Evolutionary conservation across 1,140 invertebrate species (phyloP).

Genomic region (Drosophila nikananu): DNA sequence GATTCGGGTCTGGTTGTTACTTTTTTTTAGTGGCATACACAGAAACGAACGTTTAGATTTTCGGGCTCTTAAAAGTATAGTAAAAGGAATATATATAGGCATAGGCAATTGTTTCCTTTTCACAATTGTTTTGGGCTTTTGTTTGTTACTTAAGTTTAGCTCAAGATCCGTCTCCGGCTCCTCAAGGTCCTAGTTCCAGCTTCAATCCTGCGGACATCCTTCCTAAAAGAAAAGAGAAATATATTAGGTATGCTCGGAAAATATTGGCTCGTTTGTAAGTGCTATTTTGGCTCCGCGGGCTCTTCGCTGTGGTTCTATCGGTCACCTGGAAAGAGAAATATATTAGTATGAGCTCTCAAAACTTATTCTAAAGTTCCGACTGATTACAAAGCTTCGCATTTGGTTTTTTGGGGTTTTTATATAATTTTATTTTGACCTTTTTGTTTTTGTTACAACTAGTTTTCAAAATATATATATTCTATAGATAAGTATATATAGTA

Average conservation of each 20-base stretch:
- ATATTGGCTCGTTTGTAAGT: too few species aligned
- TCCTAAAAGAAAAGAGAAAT: constrained; percentile 65
- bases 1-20: constrained; percentile 45
- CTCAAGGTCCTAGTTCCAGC: constrained; percentile 4
- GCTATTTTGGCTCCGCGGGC: not conserved
- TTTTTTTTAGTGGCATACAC: constrained; percentile 55
- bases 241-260: constrained; percentile 56
- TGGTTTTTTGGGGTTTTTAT: constrained; percentile 42
- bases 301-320: not conserved
- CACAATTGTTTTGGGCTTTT: constrained; percentile 37
- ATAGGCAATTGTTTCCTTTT: constrained; percentile 42
- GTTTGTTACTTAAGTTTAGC: constrained; percentile 52
- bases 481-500: constrained; percentile 67
- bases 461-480: constrained; percentile 77
- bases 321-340: constrained; percentile 69
- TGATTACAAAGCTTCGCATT: constrained; percentile 12
- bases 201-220: not conserved
- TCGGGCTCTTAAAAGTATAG: constrained; percentile 33
- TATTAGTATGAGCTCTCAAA: constrained; percentile 47
- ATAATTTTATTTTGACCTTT: constrained; percentile 62
- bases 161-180: constrained; percentile 20
- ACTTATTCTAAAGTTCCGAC: not conserved
- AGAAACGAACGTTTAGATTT: constrained; percentile 54
- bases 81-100: constrained; percentile 39
- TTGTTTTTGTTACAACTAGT: constrained; percentile 71